Evolutionary conservation across 2,888 invertebrate species (phyloP).

Genomic region (Chymomyza amoena): DNA sequence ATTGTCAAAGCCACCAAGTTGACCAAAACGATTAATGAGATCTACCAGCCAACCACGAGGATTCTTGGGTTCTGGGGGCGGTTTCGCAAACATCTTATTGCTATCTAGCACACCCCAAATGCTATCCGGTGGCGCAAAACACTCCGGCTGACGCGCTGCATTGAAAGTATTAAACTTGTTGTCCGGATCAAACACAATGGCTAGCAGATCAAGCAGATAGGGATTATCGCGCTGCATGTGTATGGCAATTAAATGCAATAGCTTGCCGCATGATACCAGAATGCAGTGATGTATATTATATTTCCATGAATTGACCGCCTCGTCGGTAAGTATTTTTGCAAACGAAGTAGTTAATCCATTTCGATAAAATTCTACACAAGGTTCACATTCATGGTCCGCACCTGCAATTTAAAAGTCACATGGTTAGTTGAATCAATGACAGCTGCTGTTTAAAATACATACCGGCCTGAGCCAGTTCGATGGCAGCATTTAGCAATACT

Average conservation of each 20-base stretch:
- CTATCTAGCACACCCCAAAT: constrained; percentile 83
- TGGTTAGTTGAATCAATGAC: not conserved
- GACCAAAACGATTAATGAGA: constrained; percentile 95
- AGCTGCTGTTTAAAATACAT: constrained; percentile 27
- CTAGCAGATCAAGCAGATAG: constrained; percentile 92
- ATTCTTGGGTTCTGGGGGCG: constrained; percentile 87
- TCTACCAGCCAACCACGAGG: constrained; percentile 98
- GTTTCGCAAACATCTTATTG: constrained; percentile 82
- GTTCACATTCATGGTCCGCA: constrained; percentile 91
- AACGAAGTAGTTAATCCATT: constrained; percentile 96
- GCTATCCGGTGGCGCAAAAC: constrained; percentile 74
- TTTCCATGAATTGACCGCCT: constrained; percentile 98
- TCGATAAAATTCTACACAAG: constrained; percentile 96
- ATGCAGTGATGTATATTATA: constrained; percentile 97
- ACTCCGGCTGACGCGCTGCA: constrained; percentile 76
- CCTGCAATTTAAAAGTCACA: constrained; percentile 79
- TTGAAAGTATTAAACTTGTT: constrained; percentile 88
- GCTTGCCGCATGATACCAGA: constrained; percentile 93
- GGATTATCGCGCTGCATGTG: constrained; percentile 95
- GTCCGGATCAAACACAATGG: constrained; percentile 96
- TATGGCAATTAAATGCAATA: constrained; percentile 94
- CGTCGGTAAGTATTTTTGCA: constrained; percentile 97
- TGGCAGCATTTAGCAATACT: constrained; percentile 92
- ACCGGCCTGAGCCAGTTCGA: constrained; percentile 92
- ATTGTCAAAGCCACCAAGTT: constrained; percentile 92